Evolutionary conservation across 2,797 vertebrate species (phyloP).

Genomic region (Falco rusticolus): DNA sequence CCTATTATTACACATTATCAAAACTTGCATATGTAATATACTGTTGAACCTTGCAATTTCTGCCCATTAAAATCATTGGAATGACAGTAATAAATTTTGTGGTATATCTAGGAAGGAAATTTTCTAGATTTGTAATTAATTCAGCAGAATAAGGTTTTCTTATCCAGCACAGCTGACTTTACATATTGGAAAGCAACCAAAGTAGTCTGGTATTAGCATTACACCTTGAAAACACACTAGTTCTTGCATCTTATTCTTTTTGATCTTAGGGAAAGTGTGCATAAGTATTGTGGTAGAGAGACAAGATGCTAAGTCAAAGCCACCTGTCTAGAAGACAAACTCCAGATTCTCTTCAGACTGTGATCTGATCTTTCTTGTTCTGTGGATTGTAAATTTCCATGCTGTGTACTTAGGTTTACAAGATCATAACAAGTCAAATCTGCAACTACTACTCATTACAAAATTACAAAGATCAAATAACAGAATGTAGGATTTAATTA

Average conservation of each 20-base stretch:
- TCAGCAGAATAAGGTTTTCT: not conserved
- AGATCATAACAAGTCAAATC: not conserved
- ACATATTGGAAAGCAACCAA: not conserved
- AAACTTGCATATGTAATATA: not conserved
- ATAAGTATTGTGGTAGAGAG: not conserved
- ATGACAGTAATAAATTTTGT: not conserved
- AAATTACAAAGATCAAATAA: not conserved
- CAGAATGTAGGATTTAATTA: not conserved
- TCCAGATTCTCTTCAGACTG: not conserved
- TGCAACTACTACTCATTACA: not conserved
- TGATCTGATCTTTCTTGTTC: not conserved
- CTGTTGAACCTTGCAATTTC: not conserved
- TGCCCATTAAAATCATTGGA: not conserved
- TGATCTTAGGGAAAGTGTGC: not conserved
- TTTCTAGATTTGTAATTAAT: not conserved
- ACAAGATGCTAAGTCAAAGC: not conserved
- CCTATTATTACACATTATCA: not conserved
- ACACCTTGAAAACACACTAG: not conserved
- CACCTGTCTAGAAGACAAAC: not conserved
- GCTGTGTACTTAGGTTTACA: not conserved
- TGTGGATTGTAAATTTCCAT: not conserved
- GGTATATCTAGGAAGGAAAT: not conserved
- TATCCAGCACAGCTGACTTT: not conserved
- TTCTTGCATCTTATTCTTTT: not conserved
- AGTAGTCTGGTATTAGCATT: not conserved